Evolutionary conservation across 1,140 invertebrate species (phyloP), one percentile per base, ranked within the genome.

Genomic region (Ceratitis capitata): DNA sequence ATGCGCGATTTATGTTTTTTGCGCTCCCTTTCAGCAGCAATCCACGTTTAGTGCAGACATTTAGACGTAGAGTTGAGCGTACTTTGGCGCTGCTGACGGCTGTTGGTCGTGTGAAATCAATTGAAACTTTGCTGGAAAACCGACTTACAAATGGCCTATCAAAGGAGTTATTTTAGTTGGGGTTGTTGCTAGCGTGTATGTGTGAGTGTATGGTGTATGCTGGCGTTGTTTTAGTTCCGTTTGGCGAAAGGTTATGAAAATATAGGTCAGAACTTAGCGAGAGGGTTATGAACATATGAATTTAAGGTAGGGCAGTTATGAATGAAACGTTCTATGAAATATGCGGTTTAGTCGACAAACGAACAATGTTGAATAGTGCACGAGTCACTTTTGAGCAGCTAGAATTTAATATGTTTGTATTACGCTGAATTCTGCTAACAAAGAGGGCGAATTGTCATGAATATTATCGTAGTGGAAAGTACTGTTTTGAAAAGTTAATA

Each of bases 51-150:
- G 32, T 26, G 69, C 35, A 78, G 39, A 78, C 69, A 45, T 78
- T 78, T 78, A n/a, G n/a, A n/a, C 14, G n/a, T 16, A 69, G 39
- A 69, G 61, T 14, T 69, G 32, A 69, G 61, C 61, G 32, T 12
- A 45, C 42, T 78, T 45, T 23, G 35, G 69, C 69, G 35, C 69
- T 78, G n/a, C 42, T 78, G 69, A 45, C 3, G 39, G 23, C 69
- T 78, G 69, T 35, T 42, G 69, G 69, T n/a, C 35, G 69, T 78
- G 69, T 78, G 69, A 78, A 78, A 78, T 78, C 69, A 78, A 78
- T 78, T 78, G 69, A 78, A 78, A 78, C 69, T 78, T n/a, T 78
- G 19, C 69, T 78, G 69, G 39, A 45, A 47, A 42, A 78, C 16
- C 6, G 39, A 26, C 39, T 45, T 45, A 78, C 39, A 45, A 78